phyloP scores from a whole-genome alignment of 2,888 invertebrate genomes.

The Eremobia ochroleuca region DNA sequence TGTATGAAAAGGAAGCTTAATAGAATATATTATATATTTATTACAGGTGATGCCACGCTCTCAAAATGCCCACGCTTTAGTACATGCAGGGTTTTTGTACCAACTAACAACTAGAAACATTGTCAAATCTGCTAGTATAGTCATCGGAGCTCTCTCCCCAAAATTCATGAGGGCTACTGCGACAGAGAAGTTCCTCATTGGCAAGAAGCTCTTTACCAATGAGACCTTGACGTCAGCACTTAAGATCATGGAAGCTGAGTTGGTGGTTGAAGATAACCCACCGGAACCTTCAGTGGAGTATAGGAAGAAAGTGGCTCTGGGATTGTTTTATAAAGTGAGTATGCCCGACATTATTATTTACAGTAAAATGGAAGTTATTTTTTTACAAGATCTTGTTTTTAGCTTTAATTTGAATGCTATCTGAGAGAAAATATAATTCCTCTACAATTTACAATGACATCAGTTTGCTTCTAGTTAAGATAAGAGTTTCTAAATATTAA shows the following conservation, averaged over 20 bases:
- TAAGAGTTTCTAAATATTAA: neutral
- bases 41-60: slow-evolving; percentile 93
- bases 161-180: slow-evolving; percentile 84
- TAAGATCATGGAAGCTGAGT: slow-evolving; percentile 72
- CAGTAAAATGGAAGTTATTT: neutral
- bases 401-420: neutral
- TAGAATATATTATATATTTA: neutral
- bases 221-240: slow-evolving; percentile 82
- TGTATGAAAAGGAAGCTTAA: neutral
- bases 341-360: neutral
- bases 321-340: slow-evolving; percentile 92
- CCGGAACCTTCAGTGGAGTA: slow-evolving; percentile 91
- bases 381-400: neutral
- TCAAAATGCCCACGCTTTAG: slow-evolving; percentile 94
- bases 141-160: slow-evolving; percentile 91
- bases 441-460: neutral
- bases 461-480: neutral
- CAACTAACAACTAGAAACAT: slow-evolving; percentile 66
- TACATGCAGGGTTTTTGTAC: slow-evolving; percentile 94
- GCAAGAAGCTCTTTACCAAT: slow-evolving; percentile 82
- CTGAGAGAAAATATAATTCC: neutral
- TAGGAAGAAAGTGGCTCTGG: slow-evolving; percentile 90
- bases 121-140: slow-evolving; percentile 84
- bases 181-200: slow-evolving; percentile 88
- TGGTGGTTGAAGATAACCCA: slow-evolving; percentile 77